Conservation (phyloP, 2,797 vertebrate species). For the Acanthiza pusilla region DNA sequence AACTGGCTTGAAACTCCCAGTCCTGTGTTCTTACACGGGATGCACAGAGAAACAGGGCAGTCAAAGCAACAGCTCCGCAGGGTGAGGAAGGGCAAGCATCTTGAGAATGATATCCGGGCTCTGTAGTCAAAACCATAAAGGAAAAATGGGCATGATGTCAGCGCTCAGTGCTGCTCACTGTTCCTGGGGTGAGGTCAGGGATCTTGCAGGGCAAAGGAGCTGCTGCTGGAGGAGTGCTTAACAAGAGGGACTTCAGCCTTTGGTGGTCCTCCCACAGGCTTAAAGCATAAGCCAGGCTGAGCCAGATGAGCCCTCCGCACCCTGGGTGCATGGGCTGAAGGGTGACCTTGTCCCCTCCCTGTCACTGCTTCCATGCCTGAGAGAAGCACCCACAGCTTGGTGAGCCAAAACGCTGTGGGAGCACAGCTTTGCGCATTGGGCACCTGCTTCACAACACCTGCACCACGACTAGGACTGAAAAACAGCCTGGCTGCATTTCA, state of each 20-base stretch:
- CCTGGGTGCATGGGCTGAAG: neutral
- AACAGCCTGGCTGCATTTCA: neutral
- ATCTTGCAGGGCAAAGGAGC: neutral
- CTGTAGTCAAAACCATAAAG: slow-evolving; percentile 11
- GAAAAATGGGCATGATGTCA: neutral
- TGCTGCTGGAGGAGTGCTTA: neutral
- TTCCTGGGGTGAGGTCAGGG: neutral
- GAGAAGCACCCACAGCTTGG: accelerated
- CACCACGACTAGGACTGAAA: neutral
- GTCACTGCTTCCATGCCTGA: accelerated
- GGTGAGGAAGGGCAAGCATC: slow-evolving; percentile 15
- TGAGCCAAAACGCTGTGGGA: accelerated
- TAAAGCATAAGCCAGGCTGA: neutral
- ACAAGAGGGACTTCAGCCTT: neutral
- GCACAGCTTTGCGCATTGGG: neutral
- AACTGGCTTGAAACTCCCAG: neutral
- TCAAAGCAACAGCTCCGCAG: neutral
- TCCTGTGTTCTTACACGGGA: neutral
- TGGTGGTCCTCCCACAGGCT: neutral
- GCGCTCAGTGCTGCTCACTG: neutral
- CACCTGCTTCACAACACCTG: neutral
- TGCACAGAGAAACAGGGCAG: neutral
- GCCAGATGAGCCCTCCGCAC: neutral
- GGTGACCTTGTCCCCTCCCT: accelerated
- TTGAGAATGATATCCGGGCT: neutral